phyloP scores from a whole-genome alignment of 2,113 vertebrate species.

The Rhea americana region DNA sequence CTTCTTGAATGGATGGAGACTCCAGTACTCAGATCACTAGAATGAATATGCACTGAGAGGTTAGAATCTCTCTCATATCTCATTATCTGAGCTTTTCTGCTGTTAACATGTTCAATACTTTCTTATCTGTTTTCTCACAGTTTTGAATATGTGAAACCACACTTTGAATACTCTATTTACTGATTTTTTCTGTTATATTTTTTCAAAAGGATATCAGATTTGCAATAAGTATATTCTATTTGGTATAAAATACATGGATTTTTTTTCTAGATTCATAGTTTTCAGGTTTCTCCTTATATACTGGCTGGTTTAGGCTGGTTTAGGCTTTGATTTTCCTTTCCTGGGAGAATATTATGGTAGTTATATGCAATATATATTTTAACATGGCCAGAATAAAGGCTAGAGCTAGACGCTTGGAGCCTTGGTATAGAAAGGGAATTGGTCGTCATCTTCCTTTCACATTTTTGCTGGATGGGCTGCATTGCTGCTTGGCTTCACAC shows the following conservation, averaged over 20 bases:
- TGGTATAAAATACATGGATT: not conserved
- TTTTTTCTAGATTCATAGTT: not conserved
- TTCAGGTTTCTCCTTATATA: not conserved
- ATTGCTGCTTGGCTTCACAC: not conserved
- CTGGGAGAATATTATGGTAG: not conserved
- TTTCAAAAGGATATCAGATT: not conserved
- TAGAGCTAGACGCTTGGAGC: not conserved
- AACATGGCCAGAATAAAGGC: not conserved
- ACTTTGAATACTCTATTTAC: not conserved
- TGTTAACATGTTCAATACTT: not conserved
- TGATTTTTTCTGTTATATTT: not conserved
- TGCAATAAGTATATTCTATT: not conserved
- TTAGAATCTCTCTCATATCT: not conserved
- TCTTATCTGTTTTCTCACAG: not conserved
- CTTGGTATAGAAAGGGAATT: not conserved
- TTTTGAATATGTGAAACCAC: not conserved
- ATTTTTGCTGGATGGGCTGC: not conserved
- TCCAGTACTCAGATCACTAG: not conserved
- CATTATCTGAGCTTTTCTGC: not conserved
- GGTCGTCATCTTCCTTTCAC: not conserved
- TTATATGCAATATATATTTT: not conserved
- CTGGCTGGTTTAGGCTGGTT: not conserved
- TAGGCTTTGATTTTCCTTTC: not conserved
- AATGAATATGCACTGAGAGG: not conserved
- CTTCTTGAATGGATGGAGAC: not conserved